Percentiles rank a stretch among this genome's conserved stretches.
phyloP scores from a whole-genome alignment of 2,888 invertebrate genomes.

The Drosophila mettleri region DNA sequence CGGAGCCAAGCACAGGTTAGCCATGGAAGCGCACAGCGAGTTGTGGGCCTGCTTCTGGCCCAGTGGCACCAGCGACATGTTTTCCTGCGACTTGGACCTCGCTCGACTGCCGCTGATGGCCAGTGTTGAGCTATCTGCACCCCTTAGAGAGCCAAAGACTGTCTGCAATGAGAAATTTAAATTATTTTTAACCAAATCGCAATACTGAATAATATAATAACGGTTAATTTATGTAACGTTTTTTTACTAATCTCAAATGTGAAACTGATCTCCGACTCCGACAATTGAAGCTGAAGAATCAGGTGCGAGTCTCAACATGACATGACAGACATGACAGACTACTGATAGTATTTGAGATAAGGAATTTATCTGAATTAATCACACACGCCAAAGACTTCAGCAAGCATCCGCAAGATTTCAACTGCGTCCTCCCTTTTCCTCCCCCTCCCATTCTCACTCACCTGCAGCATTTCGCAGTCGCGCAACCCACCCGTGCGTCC shows the following conservation, averaged over 20 bases:
- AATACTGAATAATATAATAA: no score
- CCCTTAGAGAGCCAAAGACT: constrained; percentile 32
- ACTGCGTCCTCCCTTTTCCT: not conserved
- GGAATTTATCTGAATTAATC: no score
- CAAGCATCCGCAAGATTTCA: not conserved
- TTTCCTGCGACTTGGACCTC: constrained; percentile 58
- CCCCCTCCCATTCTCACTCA: constrained; percentile 12
- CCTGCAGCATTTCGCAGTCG: constrained; percentile 82
- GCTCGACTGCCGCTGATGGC: constrained; percentile 61
- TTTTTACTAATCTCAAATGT: no score
- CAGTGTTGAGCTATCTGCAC: constrained; percentile 36
- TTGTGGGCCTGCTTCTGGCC: constrained; percentile 5
- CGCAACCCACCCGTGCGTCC: constrained; percentile 48
- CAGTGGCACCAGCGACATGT: constrained; percentile 50
- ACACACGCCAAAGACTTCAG: not conserved
- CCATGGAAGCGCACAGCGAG: constrained; percentile 82
- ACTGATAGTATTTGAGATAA: no score
- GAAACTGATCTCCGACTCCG: no score
- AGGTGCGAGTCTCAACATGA: not conserved
- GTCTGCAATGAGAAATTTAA: constrained; percentile 24
- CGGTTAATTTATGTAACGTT: no score
- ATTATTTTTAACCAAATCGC: not conserved
- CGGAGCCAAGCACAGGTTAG: constrained; percentile 82
- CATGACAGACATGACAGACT: no score
- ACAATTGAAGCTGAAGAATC: no score